Evolutionary conservation across 2,113 vertebrate species (phyloP).

Genomic region (Dolichallabes microphthalmus): DNA sequence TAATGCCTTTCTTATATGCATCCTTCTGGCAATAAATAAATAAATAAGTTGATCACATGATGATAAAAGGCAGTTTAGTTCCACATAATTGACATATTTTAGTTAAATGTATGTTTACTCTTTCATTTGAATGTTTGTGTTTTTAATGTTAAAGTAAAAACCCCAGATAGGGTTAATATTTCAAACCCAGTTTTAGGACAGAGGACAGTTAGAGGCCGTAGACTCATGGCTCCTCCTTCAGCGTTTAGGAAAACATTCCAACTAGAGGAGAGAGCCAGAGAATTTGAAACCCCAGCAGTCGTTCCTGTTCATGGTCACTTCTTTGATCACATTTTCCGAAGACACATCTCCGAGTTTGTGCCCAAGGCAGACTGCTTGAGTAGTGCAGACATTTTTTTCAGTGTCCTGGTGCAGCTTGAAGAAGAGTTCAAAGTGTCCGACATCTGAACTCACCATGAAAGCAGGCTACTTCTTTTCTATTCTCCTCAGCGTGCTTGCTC

Average conservation of each 20-base stretch:
- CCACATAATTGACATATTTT: neutral
- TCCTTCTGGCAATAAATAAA: neutral
- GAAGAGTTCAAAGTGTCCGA: slow-evolving; percentile 24
- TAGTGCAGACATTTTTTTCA: neutral
- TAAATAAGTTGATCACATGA: neutral
- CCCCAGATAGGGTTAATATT: slow-evolving; percentile 12
- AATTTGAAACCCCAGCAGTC: slow-evolving; percentile 60
- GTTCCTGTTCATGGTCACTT: slow-evolving; percentile 46
- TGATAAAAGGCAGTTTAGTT: neutral
- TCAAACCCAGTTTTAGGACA: slow-evolving; percentile 35
- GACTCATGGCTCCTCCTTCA: slow-evolving; percentile 72
- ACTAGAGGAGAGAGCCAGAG: slow-evolving; percentile 63
- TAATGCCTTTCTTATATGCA: neutral
- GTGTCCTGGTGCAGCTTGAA: neutral
- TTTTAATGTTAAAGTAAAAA: neutral
- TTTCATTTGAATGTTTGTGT: neutral
- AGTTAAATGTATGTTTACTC: neutral
- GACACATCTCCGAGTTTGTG: neutral
- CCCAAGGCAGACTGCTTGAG: neutral
- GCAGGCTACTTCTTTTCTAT: slow-evolving; percentile 62
- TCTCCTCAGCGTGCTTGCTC: slow-evolving; percentile 54
- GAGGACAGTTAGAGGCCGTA: slow-evolving; percentile 55
- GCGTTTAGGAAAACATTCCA: slow-evolving; percentile 78
- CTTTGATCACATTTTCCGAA: slow-evolving; percentile 51
- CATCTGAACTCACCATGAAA: slow-evolving; percentile 66